Evolutionary conservation across 2,797 vertebrate genomes (phyloP).

Genomic region (Enteromius afrohamiltoni): DNA sequence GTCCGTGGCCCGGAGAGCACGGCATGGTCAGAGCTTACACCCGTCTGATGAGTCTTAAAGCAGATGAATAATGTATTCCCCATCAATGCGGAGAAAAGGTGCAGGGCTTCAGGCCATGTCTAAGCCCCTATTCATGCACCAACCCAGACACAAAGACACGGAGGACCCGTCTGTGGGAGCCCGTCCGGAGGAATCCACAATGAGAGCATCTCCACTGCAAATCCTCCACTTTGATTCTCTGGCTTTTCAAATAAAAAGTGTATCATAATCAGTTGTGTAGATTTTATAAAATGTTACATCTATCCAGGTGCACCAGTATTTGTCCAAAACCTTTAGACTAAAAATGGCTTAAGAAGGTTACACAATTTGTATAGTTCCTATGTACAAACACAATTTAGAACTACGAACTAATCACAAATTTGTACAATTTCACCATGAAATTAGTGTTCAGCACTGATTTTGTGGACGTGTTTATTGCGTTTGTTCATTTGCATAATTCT

Average conservation of each 20-base stretch:
- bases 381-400: neutral
- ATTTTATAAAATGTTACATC: neutral
- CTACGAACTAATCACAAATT: neutral
- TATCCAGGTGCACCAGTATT: neutral
- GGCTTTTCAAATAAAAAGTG: constrained; percentile 17
- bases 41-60: constrained; percentile 79
- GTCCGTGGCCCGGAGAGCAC: constrained; percentile 41
- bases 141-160: constrained; percentile 78
- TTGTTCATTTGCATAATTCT: neutral
- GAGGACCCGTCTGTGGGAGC: constrained; percentile 72
- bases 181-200: constrained; percentile 71
- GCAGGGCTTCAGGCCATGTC: constrained; percentile 78
- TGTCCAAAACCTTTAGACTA: neutral
- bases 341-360: neutral
- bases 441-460: neutral
- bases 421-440: neutral
- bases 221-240: constrained; percentile 25
- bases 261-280: constrained; percentile 13
- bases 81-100: constrained; percentile 77
- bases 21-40: constrained; percentile 71
- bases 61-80: constrained; percentile 83
- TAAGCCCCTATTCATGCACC: constrained; percentile 81
- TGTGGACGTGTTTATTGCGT: neutral
- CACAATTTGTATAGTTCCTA: neutral
- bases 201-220: constrained; percentile 63